These are phyloP conservation scores for Caenorhabditis sp. DNA, from an alignment of 2,888 invertebrate genomes.

Conservation along the genomic window DNA sequence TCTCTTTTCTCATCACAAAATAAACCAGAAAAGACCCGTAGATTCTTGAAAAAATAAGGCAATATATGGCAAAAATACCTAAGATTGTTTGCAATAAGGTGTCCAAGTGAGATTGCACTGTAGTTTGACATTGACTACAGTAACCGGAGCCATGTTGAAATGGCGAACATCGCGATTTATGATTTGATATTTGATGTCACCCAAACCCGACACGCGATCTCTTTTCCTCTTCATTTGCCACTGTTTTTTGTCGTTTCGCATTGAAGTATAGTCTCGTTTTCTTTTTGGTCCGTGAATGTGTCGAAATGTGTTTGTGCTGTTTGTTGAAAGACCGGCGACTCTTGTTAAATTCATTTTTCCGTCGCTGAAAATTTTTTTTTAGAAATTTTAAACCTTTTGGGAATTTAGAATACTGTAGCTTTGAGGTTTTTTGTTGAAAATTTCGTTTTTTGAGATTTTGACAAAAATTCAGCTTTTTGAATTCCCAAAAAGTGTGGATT, in stretches of 20 bases:
- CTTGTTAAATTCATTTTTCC: conserved; percentile 54
- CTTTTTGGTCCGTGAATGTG: conserved; percentile 65
- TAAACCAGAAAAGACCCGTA: conserved; percentile 1
- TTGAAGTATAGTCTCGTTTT: conserved; percentile 77
- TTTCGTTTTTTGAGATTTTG: too few species aligned
- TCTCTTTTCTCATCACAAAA: neutral
- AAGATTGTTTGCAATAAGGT: conserved; percentile 55
- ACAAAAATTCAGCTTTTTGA: neutral
- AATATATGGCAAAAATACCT: conserved; percentile 1
- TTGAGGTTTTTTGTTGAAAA: too few species aligned
- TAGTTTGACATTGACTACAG: conserved; percentile 54
- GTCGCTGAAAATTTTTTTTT: conserved; percentile 47
- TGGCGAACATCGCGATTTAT: conserved; percentile 31
- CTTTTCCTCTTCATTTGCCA: conserved; percentile 81
- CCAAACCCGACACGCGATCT: conserved; percentile 53
- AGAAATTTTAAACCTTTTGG: too few species aligned
- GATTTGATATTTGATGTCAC: conserved; percentile 38
- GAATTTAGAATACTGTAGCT: too few species aligned
- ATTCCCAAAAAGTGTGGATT: too few species aligned
- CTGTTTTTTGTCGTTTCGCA: conserved; percentile 43
- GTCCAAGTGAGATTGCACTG: conserved; percentile 60
- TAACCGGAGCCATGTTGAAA: conserved; percentile 37
- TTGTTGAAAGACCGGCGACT: conserved; percentile 58
- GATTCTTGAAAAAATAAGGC: conserved; percentile 1
- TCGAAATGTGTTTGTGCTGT: conserved; percentile 62